phyloP scores from a whole-genome alignment of 1,140 invertebrate species.

The Listronotus oregonensis region DNA sequence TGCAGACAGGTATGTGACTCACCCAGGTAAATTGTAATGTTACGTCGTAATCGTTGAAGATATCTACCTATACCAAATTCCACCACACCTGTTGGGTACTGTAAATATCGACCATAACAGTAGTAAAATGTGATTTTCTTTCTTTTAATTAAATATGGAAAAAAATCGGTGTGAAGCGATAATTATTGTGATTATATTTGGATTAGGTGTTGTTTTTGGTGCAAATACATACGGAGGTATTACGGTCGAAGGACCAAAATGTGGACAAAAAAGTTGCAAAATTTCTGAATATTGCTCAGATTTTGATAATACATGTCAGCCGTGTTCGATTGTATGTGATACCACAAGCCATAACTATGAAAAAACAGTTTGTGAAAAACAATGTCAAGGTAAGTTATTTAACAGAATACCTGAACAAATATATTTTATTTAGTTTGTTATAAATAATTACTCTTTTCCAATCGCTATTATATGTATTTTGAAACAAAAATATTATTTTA shows the following conservation, averaged over 20 bases:
- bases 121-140: conserved; percentile 30
- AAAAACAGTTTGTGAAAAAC: conserved; percentile 33
- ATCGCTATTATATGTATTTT: too few species aligned
- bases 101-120: conserved; percentile 1
- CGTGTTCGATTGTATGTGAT: conserved; percentile 42
- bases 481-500: too few species aligned
- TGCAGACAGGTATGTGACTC: conserved; percentile 36
- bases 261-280: conserved; percentile 43
- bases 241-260: conserved; percentile 36
- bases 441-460: too few species aligned
- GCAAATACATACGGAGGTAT: conserved; percentile 17
- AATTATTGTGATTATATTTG: conserved; percentile 17
- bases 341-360: conserved; percentile 42
- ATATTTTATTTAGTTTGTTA: too few species aligned
- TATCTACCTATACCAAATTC: conserved; percentile 20
- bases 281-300: conserved; percentile 42
- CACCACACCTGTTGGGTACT: conserved; percentile 43
- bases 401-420: too few species aligned
- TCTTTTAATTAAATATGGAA: conserved; percentile 26
- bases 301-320: conserved; percentile 39
- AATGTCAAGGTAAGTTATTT: conserved; percentile 46
- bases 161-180: conserved; percentile 21
- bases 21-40: conserved; percentile 44
- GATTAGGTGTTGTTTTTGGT: neutral
- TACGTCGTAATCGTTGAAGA: conserved; percentile 31